Base-by-base conservation (phyloP, 2,113 vertebrate species). In the Procavia capensis region DNA sequence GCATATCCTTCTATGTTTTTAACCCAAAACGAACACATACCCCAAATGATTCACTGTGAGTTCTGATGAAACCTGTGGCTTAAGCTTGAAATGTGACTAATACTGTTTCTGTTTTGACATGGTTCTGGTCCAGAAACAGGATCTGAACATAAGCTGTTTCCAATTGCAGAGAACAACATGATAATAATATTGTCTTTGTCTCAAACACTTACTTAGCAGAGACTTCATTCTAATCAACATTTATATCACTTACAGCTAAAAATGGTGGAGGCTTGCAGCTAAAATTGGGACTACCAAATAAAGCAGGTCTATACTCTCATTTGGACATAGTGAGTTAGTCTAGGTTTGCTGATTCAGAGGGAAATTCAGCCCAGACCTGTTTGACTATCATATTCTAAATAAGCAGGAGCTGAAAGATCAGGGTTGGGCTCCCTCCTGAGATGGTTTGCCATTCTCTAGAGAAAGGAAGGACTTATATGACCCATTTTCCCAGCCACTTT, bases 81-180 rank as follows among this genome's bases (percentile, higher is more conserved):
- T 91, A 47, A 88, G 41, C 36, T 83, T 63, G 19, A 41, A 64
- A 81, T 57, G 7, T 78, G 63, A 85, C 45, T 72, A 76, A 16
- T 90, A 45, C 2, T 84, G 85, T 84, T 70, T 50, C n/a, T 54
- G 10, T 91, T 90, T 93, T 70, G 31, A 91, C 50, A 24, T 70
- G 43, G 70, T 57, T 14, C n/a, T 88, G 29, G 34, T n/a, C 57
- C 66, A 39, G 54, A 95, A 82, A 76, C 64, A 80, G 61, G 41
- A 85, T 81, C 22, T 72, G 27, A 95, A 57, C 24, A 89, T 50
- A 88, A 83, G 8, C 27, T 79, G 6, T 47, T 93, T 78, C 45
- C 47, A 92, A 92, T 89, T 39, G 41, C 70, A 68, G 70, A 61
- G 0, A 39, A 6, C 45, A 61, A 72, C 14, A 5, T 59, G 45